A percentile compares a stretch with the other conserved stretches of the same genome.
phyloP scores from a whole-genome alignment of 2,797 vertebrate genomes.

The Delichon dasypus region DNA sequence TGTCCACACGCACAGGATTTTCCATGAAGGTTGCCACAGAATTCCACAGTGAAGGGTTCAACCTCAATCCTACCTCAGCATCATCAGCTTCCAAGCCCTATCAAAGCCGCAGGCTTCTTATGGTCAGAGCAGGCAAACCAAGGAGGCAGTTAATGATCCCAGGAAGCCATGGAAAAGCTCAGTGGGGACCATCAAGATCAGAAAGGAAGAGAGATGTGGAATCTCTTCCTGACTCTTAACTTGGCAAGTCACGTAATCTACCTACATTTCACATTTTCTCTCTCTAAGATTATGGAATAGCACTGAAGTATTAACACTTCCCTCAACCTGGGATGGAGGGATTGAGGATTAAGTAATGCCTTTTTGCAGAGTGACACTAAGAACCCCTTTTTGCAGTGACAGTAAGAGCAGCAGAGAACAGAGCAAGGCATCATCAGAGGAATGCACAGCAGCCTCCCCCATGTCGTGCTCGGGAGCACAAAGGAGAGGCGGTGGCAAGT shows the following conservation, averaged over 20 bases:
- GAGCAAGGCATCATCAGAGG: not conserved
- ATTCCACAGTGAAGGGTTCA: not conserved
- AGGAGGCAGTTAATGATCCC: not conserved
- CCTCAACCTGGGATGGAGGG: not conserved
- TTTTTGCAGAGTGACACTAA: not conserved
- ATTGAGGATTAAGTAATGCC: not conserved
- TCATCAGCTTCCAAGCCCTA: not conserved
- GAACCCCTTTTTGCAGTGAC: not conserved
- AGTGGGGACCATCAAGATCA: not conserved
- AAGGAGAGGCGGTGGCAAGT: not conserved
- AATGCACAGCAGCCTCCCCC: not conserved
- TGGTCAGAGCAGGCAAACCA: not conserved
- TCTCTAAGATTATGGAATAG: not conserved
- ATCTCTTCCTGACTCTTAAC: not conserved
- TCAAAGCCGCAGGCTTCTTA: not conserved
- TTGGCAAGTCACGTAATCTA: not conserved
- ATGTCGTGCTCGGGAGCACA: rapidly evolving
- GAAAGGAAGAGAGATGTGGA: not conserved
- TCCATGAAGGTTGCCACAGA: not conserved
- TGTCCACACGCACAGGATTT: not conserved
- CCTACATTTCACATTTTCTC: rapidly evolving
- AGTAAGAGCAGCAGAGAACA: not conserved
- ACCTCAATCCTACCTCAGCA: not conserved
- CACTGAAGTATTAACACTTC: not conserved
- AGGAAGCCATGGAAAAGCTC: not conserved